A percentile compares a stretch with the other conserved stretches of the same genome.
Conservation (phyloP, 2,113 vertebrate species). For the Corythoichthys intestinalis region DNA sequence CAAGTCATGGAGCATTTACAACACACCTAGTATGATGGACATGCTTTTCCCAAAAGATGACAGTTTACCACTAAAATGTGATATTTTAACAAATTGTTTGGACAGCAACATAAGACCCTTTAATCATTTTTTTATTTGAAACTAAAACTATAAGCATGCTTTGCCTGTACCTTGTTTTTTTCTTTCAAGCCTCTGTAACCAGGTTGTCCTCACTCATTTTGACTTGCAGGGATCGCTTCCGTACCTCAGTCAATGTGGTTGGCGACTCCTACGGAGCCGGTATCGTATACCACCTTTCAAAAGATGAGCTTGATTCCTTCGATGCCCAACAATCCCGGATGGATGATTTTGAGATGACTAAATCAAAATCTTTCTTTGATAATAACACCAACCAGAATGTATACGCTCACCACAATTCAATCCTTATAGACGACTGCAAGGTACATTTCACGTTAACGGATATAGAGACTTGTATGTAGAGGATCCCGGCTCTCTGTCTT, state of each 20-base stretch:
- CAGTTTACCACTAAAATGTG: neutral
- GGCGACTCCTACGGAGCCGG: constrained; percentile 97
- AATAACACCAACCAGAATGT: constrained; percentile 93
- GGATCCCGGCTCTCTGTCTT: constrained; percentile 57
- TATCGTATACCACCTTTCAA: constrained; percentile 95
- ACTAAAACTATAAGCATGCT: neutral
- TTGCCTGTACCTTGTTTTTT: neutral
- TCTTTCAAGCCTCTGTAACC: neutral
- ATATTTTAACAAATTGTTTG: neutral
- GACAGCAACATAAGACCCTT: neutral
- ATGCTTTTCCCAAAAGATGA: neutral
- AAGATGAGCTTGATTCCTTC: constrained; percentile 84
- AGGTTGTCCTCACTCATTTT: neutral
- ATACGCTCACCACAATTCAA: constrained; percentile 89
- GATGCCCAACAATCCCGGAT: constrained; percentile 83
- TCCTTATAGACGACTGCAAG: constrained; percentile 98
- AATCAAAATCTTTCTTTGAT: constrained; percentile 88
- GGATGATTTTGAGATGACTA: constrained; percentile 91
- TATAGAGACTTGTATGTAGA: constrained; percentile 97
- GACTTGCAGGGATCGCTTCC: constrained; percentile 87
- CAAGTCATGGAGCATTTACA: too few species aligned
- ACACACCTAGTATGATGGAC: neutral
- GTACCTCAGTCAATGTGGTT: constrained; percentile 96
- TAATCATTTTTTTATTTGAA: neutral
- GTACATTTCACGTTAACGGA: constrained; percentile 94